Base-by-base conservation (phyloP, 1,140 invertebrate genomes). In the Caenorhabditis briggsae region DNA sequence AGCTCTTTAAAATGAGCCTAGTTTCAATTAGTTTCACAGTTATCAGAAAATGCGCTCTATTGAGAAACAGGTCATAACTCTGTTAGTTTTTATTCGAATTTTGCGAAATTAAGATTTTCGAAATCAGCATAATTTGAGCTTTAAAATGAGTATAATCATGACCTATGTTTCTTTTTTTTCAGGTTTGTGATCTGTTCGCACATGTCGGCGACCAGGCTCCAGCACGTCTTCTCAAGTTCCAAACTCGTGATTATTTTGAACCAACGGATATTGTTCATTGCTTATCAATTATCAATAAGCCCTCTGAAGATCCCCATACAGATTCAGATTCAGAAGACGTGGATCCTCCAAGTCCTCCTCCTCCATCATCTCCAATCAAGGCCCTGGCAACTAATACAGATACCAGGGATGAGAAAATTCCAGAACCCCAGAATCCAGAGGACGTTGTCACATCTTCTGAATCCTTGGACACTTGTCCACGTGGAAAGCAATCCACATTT, bases 211-310 rank as follows among this genome's bases (percentile, higher is more conserved):
- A 91, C 61, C 89, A 90, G 74, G 61, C 90, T n/a, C 91, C 91
- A 2, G 91, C 91, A 74, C 90, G 91, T 43, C 86, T 92, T 9
- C 88, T 92, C 5, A 91, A 91, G 61, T 92, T 92, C 82, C 91
- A 92, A 89, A 90, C 90, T 14, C 87, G 91, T 53, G 91, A 92
- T 85, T 92, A 92, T 59, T 92, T 92, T 64, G 91, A 92, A 82
- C 91, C 91, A 16, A 92, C 91, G 33, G 56, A 89, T 14, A 91
- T 90, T 5, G 85, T 92, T 11, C 84, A 84, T 58, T 91, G 92
- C 56, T 83, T 85, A 20, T 74, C 74, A 20, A 16, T 82, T 8
- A 82, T 58, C 46, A 87, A 87, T 33, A 46, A 46, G 3, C 33
- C 56, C 0, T 55, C 86, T n/a, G 16, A 16, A 58, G 33, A 23